Base-by-base conservation (phyloP, 2,113 vertebrate species). In the Astur gentilis region DNA sequence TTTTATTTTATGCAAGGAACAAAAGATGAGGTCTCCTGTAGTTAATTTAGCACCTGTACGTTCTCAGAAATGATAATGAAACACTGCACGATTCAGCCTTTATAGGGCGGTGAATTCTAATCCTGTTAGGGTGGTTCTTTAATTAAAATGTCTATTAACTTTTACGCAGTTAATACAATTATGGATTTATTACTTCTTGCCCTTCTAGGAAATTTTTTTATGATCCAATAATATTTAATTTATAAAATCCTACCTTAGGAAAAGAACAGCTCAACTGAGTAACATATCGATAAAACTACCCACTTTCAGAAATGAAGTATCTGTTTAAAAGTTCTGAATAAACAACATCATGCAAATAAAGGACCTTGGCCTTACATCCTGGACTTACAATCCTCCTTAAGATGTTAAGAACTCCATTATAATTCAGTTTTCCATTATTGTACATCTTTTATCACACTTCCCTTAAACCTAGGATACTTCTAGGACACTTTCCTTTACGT, bases 71-170 rank as follows among this genome's bases (percentile, higher is more conserved):
- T 81, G 4, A 65, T 96, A 95, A 97, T 91, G 85, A 95, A 96
- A 88, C 71, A 66, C 49, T 83, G 17, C 55, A 86, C 1, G 1
- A 86, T 93, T 95, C 88, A 95, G 84, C 22, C 42, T 96, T 97
- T 96, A 94, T 89, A 90, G 47, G n/a, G 58, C 7, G 47, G 58
- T 69, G 93, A 97, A 36, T 95, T 94, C 47, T 96, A 97, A 97
- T 95, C 58, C n/a, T 96, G 89, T 94, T 96, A 94, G 87, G 45
- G 50, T 71, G 84, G 34, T 92, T 97, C 81, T 87, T 97, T 97
- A 97, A 97, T 97, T 97, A 97, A 93, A 89, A 97, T 78, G 77
- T 91, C 87, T 96, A 85, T 97, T 96, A 96, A 89, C 67, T 80
- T 84, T 93, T 95, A 80, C 83, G 60, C 62, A 90, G 93, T 93